phyloP scores from a whole-genome alignment of 2,797 vertebrate genomes.

The Epinephelus coioides region DNA sequence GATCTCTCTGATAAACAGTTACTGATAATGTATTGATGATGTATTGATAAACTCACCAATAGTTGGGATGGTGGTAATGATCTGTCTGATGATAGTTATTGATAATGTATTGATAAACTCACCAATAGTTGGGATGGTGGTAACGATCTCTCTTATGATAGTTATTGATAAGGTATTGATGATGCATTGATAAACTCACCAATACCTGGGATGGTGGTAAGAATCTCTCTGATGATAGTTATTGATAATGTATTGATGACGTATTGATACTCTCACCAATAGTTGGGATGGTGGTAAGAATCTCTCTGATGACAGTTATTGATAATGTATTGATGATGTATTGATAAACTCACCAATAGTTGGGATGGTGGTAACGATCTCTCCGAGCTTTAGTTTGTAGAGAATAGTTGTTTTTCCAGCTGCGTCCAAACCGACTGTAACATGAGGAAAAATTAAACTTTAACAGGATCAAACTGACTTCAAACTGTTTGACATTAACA shows the following conservation, averaged over 20 bases:
- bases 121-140: slow-evolving; percentile 97
- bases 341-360: slow-evolving; percentile 87
- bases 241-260: too few species aligned
- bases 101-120: neutral
- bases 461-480: too few species aligned
- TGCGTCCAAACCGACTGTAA: slow-evolving; percentile 95
- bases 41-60: too few species aligned
- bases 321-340: neutral
- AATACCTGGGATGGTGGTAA: too few species aligned
- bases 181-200: neutral
- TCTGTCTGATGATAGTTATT: neutral
- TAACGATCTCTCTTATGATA: slow-evolving; percentile 90
- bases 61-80: too few species aligned
- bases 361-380: slow-evolving; percentile 97
- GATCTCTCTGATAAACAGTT: too few species aligned
- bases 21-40: too few species aligned
- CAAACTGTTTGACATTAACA: too few species aligned
- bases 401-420: slow-evolving; percentile 98
- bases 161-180: neutral
- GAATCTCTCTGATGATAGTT: too few species aligned
- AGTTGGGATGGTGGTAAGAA: too few species aligned
- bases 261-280: too few species aligned
- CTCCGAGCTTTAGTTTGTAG: slow-evolving; percentile 97
- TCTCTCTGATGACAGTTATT: neutral
- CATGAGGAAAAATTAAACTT: neutral